Base-by-base conservation (phyloP, 1,140 invertebrate species). In the Aphelinus certus region DNA sequence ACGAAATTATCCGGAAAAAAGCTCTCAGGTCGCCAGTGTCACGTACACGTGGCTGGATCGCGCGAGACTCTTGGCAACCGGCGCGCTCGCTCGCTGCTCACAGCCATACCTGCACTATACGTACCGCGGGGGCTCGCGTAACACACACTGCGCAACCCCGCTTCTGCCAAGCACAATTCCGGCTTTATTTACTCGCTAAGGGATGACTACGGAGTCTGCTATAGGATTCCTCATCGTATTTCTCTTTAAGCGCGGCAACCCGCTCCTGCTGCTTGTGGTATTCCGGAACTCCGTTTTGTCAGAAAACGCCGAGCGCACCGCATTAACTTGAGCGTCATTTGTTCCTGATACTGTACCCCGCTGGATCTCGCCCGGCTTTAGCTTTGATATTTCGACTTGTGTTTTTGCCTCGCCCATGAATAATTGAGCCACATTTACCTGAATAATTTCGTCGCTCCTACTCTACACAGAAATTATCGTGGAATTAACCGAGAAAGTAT, bases 171-270 rank as follows among this genome's bases (percentile, higher is more conserved):
- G 64, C 43, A 66, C 49, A 55, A 55, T 55, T 3, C 42, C 2
- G 4, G 51, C 42, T 66, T 66, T 66, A 66, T 66, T 66, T 66
- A 66, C 64, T 66, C 56, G 46, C 51, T 42, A 53, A 66, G 51
- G 47, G n/a, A 56, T 9, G 64, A 66, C 64, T 61, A 43, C 26
- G n/a, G 7, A 65, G 51, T 10, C 62, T 42, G 56, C 64, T 66
- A 51, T 48, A 1, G 26, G 63, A 65, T 51, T 65, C 48, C 48
- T 65, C 48, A n/a, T 65, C 48, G 48, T 51, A 65, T 65, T 65
- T 53, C 47, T 49, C 63, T 51, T 65, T 65, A 65, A 26, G 26
- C 26, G 26, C 26, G 26, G 26, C 26, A 26, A 26, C 26, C 26
- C 26, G 26, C 26, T 26, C 26, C 26, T 26, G 26, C 26, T 26